Base-by-base conservation (phyloP, 2,797 vertebrate genomes). In the Pempheris klunzingeri region DNA sequence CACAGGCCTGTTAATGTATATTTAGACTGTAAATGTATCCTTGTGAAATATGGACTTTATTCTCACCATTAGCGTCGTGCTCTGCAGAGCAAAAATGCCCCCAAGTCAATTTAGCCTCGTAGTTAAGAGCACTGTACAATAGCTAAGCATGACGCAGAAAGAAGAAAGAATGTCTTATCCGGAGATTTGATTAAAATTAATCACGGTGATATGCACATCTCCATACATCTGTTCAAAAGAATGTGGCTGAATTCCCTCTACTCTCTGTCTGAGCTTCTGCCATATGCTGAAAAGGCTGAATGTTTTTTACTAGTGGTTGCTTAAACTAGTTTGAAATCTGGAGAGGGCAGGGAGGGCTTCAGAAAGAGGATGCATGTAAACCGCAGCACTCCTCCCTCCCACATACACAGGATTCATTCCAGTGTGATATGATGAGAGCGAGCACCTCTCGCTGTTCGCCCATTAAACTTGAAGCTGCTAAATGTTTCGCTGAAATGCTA, bases 401-500 rank as follows among this genome's bases (percentile, higher is more conserved):
- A 71, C 66, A 50, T 63, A 13, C 65, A 63, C 18, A 28, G 52
- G 57, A 84, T 70, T 81, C 72, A 61, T 84, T 78, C 74, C 81
- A 57, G 20, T 60, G 60, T 81, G 85, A 88, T 78, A 49, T 74
- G 80, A 90, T 77, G 80, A 82, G 77, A 74, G 69, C 18, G 1
- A 89, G 71, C 54, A 22, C 73, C 36, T 77, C 80, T 57, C 46
- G 44, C 87, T 86, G 82, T 32, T 75, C 10, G 13, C 59, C 74
- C 66, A 61, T 86, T 85, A 80, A 78, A 90, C 69, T 0, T 10
- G 60, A 67, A 66, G 61, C 83, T 82, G 86, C 64, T 72, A 83
- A 86, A 85, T 87, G 77, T 85, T 86, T 78, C 47, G 20, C 73
- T 63, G 83, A 79, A 92, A 90, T n/a, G 13, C 77, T 77, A 83